A percentile compares a stretch with the other conserved stretches of the same genome.
Evolutionary conservation across 1,140 invertebrate genomes (phyloP).

Genomic region (Armadillidium nasatum): DNA sequence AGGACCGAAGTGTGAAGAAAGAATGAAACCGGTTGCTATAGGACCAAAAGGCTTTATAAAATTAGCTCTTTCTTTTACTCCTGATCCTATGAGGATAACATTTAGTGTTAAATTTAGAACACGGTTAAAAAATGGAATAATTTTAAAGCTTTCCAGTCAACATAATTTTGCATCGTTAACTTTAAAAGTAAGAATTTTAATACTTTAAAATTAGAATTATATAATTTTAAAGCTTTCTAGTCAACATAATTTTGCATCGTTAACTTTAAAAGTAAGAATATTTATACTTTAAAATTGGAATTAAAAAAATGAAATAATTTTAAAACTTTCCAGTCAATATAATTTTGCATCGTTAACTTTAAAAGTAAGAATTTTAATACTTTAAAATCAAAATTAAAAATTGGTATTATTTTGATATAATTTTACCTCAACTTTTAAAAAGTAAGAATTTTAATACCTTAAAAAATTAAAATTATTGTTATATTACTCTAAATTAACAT

Average conservation of each 20-base stretch:
- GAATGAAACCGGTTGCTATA: conserved; percentile 4
- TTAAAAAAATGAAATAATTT: conserved; percentile 17
- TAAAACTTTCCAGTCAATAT: conserved; percentile 23
- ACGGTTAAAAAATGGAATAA: conserved; percentile 11
- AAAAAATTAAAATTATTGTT: too few species aligned
- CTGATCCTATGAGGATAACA: conserved; percentile 11
- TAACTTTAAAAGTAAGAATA: too few species aligned
- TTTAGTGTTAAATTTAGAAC: conserved; percentile 20
- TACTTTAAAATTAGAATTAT: too few species aligned
- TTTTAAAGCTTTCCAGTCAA: conserved; percentile 23
- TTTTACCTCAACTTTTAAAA: too few species aligned
- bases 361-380: conserved; percentile 9
- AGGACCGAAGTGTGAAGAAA: conserved; percentile 11
- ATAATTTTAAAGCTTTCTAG: conserved; percentile 21
- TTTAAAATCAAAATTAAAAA: too few species aligned
- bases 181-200: conserved; percentile 14
- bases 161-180: conserved; percentile 19
- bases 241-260: conserved; percentile 21
- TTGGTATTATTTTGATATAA: too few species aligned
- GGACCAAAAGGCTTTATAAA: conserved; percentile 17
- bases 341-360: conserved; percentile 17
- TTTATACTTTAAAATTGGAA: too few species aligned
- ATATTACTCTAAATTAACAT: too few species aligned
- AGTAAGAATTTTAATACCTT: too few species aligned
- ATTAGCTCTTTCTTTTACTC: conserved; percentile 27